These are phyloP conservation scores for Tragelaphus eurycerus DNA, from an alignment of 2,797 vertebrate species.

Conservation along the genomic window DNA sequence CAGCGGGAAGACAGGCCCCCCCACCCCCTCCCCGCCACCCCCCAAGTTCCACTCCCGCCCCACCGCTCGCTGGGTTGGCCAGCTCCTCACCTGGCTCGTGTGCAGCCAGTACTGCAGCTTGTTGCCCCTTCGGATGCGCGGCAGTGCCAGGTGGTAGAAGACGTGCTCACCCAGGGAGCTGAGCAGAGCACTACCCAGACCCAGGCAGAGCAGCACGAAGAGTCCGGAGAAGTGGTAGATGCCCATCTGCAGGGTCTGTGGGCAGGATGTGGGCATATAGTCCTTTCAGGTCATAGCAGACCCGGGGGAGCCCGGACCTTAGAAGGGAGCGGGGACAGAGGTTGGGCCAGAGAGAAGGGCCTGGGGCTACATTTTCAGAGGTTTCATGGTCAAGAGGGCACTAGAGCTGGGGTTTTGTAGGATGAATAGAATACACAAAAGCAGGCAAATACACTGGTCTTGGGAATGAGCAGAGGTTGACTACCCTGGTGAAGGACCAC, in stretches of 20 bases:
- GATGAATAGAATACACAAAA: neutral
- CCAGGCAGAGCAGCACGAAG: constrained; percentile 91
- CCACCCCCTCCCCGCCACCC: no score
- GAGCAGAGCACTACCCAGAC: constrained; percentile 90
- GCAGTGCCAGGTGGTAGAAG: constrained; percentile 90
- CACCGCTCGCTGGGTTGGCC: accelerated
- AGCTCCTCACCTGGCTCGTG: constrained; percentile 89
- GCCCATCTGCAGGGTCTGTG: constrained; percentile 94
- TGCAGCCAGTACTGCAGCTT: constrained; percentile 94
- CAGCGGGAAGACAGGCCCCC: no score
- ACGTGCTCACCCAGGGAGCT: constrained; percentile 89
- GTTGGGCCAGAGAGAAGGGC: neutral
- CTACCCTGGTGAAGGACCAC: neutral
- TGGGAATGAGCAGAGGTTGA: neutral
- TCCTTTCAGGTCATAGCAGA: neutral
- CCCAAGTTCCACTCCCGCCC: accelerated
- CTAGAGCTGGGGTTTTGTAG: neutral
- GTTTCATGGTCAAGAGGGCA: neutral
- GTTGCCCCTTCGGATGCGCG: constrained; percentile 87
- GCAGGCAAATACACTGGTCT: neutral
- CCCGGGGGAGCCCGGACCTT: neutral
- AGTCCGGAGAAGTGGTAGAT: constrained; percentile 94
- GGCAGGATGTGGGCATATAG: neutral
- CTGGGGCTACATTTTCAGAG: neutral
- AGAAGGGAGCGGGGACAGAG: accelerated